Conservation (phyloP, 2,797 vertebrate species). For the Hypotaenidia philippensis region DNA sequence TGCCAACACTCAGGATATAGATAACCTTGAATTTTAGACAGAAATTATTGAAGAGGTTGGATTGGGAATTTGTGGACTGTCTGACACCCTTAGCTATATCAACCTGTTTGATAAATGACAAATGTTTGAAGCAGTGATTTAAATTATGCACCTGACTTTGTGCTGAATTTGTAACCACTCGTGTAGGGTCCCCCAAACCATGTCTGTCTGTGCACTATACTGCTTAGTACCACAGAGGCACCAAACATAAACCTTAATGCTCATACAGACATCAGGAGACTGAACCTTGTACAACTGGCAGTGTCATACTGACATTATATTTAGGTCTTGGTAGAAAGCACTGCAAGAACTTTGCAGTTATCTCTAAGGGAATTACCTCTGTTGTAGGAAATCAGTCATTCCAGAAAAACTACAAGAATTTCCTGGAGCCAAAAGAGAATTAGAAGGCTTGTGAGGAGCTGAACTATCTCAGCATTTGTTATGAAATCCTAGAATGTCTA, state of each 20-base stretch:
- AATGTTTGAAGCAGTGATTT: background rate
- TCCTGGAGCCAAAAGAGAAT: background rate
- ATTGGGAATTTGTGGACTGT: background rate
- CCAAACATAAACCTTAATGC: background rate
- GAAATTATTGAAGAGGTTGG: background rate
- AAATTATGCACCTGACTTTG: background rate
- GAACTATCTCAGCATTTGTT: background rate
- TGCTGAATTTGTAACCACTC: background rate
- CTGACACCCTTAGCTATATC: background rate
- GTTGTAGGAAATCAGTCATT: background rate
- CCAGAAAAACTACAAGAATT: background rate
- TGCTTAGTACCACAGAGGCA: background rate
- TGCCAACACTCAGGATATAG: background rate
- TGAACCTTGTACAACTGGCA: background rate
- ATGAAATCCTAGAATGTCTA: background rate
- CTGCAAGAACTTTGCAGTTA: background rate
- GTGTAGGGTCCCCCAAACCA: background rate
- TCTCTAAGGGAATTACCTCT: background rate
- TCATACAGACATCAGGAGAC: background rate
- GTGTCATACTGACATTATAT: background rate
- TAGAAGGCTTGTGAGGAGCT: background rate
- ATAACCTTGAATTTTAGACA: background rate
- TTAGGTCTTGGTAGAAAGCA: background rate
- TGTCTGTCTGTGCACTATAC: accelerated
- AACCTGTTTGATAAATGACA: background rate